These are phyloP conservation scores for Triops longicaudatus DNA, from an alignment of 1,140 invertebrate genomes.

Conservation along the genomic window DNA sequence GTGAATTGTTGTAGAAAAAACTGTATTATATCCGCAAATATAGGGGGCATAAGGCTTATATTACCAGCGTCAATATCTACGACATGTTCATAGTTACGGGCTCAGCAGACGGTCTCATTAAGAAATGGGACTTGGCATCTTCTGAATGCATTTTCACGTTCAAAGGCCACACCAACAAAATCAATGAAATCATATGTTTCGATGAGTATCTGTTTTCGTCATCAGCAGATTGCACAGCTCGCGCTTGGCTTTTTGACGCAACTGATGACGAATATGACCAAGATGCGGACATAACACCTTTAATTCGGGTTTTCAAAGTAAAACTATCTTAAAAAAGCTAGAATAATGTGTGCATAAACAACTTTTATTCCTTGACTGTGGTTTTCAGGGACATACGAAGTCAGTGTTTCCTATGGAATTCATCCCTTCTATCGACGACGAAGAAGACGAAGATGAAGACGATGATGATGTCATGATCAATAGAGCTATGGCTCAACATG, in stretches of 20 bases:
- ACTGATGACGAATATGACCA: slow-evolving; percentile 24
- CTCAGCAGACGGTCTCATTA: slow-evolving; percentile 46
- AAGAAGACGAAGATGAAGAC: slow-evolving; percentile 32
- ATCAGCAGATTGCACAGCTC: slow-evolving; percentile 46
- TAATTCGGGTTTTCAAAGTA: slow-evolving; percentile 34
- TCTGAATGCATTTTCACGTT: slow-evolving; percentile 42
- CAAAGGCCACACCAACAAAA: slow-evolving; percentile 40
- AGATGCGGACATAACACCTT: slow-evolving; percentile 26
- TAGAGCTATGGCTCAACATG: neutral
- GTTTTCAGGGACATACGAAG: slow-evolving; percentile 44
- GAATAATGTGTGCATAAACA: neutral
- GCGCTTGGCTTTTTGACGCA: slow-evolving; percentile 47
- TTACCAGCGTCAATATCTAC: slow-evolving; percentile 45
- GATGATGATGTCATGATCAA: slow-evolving; percentile 34
- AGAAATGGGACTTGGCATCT: slow-evolving; percentile 49
- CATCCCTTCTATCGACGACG: slow-evolving; percentile 42
- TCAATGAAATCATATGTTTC: slow-evolving; percentile 46
- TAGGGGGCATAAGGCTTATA: slow-evolving; percentile 44
- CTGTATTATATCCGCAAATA: neutral
- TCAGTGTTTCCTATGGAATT: slow-evolving; percentile 48
- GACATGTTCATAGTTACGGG: slow-evolving; percentile 47
- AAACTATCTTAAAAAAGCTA: neutral
- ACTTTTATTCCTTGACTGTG: too few relatives aligned
- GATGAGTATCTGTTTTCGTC: slow-evolving; percentile 48
- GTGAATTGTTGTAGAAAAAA: neutral